These are phyloP conservation scores for Spinus olivaceus DNA, from an alignment of 2,797 vertebrate species.

Conservation along the genomic window DNA sequence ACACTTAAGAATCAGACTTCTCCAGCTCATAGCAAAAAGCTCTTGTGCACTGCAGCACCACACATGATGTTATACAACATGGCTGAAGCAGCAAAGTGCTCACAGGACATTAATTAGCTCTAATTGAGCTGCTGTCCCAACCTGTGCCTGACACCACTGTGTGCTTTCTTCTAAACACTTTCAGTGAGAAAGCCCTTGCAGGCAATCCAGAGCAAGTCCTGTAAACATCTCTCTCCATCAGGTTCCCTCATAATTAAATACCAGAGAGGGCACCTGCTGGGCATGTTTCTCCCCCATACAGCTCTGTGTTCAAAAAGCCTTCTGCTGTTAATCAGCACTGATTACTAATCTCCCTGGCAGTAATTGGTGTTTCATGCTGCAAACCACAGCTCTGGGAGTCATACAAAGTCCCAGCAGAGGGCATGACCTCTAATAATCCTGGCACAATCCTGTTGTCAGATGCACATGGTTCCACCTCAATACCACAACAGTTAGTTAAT, in stretches of 20 bases:
- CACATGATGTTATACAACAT: not conserved
- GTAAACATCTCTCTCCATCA: slow-evolving; percentile 8
- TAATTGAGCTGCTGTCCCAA: slow-evolving; percentile 58
- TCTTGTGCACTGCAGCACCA: not conserved
- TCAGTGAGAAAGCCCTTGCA: not conserved
- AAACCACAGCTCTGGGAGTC: not conserved
- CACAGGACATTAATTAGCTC: slow-evolving; percentile 50
- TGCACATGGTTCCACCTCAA: not conserved
- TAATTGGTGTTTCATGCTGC: not conserved
- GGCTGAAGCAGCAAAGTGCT: slow-evolving; percentile 33
- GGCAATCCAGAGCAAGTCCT: slow-evolving; percentile 18
- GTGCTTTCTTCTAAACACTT: not conserved
- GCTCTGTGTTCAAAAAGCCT: slow-evolving; percentile 26
- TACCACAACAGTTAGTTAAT: not conserved
- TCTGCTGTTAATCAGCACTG: slow-evolving; percentile 66
- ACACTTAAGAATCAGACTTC: not conserved
- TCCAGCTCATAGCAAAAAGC: slow-evolving; percentile 13
- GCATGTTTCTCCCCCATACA: slow-evolving; percentile 19
- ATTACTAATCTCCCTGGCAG: slow-evolving; percentile 58
- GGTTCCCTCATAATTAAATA: slow-evolving; percentile 29
- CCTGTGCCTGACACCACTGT: not conserved
- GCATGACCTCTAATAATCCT: not conserved
- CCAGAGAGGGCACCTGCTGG: slow-evolving; percentile 53
- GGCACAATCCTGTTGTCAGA: not conserved
- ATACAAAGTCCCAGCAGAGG: not conserved